phyloP scores from a whole-genome alignment of 2,888 invertebrate genomes.

The Argynnis bischoffii region DNA sequence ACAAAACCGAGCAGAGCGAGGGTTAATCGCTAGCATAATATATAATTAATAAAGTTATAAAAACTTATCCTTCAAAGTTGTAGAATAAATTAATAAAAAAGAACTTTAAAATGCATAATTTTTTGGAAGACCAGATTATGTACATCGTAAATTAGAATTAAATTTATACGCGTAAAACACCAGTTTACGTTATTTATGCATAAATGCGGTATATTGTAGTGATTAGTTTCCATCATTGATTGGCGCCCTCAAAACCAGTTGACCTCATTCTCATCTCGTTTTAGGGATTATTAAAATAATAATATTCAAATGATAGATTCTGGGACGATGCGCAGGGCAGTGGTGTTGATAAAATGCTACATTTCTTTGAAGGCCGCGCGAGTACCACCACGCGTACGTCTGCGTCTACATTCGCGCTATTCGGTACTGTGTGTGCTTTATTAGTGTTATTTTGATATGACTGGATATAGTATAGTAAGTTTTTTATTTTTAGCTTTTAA shows the following conservation, averaged over 20 bases:
- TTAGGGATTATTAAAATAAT: slow-evolving; percentile 8
- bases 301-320: slow-evolving; percentile 2
- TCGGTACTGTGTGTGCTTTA: slow-evolving; percentile 16
- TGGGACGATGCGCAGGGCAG: slow-evolving; percentile 19
- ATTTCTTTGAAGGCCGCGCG: slow-evolving; percentile 36
- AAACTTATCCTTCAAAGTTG: no score
- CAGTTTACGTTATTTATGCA: background rate
- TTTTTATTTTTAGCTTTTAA: background rate
- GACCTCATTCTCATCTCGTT: background rate
- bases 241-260: slow-evolving; percentile 4
- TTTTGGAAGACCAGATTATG: no score
- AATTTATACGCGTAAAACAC: background rate
- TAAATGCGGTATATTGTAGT: background rate
- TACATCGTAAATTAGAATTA: background rate
- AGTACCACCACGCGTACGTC: slow-evolving; percentile 27
- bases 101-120: no score
- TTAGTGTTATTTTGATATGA: slow-evolving; percentile 13
- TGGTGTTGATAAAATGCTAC: slow-evolving; percentile 12
- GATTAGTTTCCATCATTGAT: background rate
- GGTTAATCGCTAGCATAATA: no score
- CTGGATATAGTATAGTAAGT: slow-evolving; percentile 5
- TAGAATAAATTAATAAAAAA: no score
- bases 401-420: slow-evolving; percentile 25
- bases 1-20: no score
- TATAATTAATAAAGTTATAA: no score